A percentile compares a stretch with the other conserved stretches of the same genome.
phyloP scores from a whole-genome alignment of 2,797 vertebrate species.

The Knipowitschia caucasica region DNA sequence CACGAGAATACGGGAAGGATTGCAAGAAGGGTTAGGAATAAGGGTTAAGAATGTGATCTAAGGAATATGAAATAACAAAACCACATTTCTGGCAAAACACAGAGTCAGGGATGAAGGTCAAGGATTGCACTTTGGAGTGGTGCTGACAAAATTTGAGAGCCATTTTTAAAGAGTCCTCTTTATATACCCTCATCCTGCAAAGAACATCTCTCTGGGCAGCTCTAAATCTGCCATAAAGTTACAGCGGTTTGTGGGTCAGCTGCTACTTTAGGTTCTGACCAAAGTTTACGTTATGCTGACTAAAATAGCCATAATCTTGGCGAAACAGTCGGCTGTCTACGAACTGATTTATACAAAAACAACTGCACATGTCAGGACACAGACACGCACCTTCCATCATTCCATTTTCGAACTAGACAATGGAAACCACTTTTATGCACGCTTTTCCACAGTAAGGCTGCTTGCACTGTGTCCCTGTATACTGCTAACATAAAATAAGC shows the following conservation, averaged over 20 bases:
- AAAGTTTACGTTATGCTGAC: slow-evolving; percentile 24
- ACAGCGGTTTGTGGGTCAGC: slow-evolving; percentile 8
- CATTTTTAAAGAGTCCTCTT: neutral
- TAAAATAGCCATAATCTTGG: slow-evolving; percentile 27
- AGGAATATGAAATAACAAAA: no score
- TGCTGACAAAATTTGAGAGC: neutral
- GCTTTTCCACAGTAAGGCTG: neutral
- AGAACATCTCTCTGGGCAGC: slow-evolving; percentile 9
- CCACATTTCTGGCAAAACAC: no score
- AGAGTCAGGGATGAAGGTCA: no score
- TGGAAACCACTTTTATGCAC: slow-evolving; percentile 1
- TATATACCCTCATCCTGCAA: neutral
- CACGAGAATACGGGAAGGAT: neutral
- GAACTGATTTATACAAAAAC: slow-evolving; percentile 15
- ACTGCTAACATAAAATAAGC: neutral
- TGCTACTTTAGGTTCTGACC: slow-evolving; percentile 7
- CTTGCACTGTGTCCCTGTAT: neutral
- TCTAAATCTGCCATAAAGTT: slow-evolving; percentile 1
- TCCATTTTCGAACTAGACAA: slow-evolving; percentile 1
- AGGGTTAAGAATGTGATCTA: no score
- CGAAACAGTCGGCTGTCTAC: slow-evolving; percentile 10
- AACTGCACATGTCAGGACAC: neutral
- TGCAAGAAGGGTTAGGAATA: no score
- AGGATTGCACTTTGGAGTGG: no score
- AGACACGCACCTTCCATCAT: neutral